Evolutionary conservation across 2,797 vertebrate genomes (phyloP).

Genomic region (Sebastiscus tertius): DNA sequence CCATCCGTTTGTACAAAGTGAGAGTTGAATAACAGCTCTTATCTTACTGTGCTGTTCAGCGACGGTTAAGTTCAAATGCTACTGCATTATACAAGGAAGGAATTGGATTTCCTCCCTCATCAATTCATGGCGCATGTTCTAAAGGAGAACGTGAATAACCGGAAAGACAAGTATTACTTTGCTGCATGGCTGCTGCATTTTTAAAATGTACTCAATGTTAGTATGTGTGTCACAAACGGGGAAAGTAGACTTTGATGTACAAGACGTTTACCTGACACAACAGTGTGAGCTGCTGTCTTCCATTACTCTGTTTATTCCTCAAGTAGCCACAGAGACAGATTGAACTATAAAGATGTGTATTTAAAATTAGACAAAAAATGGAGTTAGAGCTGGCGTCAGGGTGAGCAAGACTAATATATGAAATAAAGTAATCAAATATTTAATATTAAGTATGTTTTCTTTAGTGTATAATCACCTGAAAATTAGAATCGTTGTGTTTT

Average conservation of each 20-base stretch:
- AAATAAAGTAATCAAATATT: too few relatives aligned
- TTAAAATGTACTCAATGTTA: not conserved
- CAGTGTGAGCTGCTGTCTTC: not conserved
- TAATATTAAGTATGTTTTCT: not conserved
- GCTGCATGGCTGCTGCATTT: not conserved
- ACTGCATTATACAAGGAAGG: conserved; percentile 60
- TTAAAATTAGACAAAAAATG: not conserved
- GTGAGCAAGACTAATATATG: not conserved
- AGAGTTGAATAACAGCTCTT: conserved; percentile 53
- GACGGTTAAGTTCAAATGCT: conserved; percentile 48
- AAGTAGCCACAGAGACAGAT: too few relatives aligned
- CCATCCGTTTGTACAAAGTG: conserved; percentile 29
- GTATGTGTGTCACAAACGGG: not conserved
- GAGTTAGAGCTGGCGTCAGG: not conserved
- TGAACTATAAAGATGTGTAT: not conserved
- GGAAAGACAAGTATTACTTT: conserved; percentile 46
- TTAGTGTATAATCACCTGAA: too few relatives aligned
- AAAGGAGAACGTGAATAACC: conserved; percentile 25
- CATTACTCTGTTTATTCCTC: too few relatives aligned
- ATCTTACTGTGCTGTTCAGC: conserved; percentile 44
- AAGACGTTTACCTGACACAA: not conserved
- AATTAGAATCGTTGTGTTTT: not conserved
- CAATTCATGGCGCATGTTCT: conserved; percentile 21
- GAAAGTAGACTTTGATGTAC: not conserved
- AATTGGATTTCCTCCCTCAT: conserved; percentile 40